phyloP scores from a whole-genome alignment of 2,113 vertebrate genomes.

The Saguinus midas region DNA sequence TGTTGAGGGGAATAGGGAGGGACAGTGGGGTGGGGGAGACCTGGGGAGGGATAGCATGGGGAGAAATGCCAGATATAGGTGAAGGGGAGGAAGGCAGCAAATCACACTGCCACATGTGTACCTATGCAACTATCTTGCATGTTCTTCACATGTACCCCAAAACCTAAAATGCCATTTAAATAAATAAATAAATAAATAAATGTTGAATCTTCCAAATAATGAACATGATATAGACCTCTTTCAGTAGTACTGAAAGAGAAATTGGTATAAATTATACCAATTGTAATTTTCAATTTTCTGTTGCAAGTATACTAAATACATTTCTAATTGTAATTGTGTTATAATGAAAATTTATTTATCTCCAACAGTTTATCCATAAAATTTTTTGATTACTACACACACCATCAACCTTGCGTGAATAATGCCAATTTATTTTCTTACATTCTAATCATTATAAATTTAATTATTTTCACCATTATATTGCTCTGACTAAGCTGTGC shows the following conservation, averaged over 20 bases:
- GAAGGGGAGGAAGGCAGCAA: no score
- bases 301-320: not conserved
- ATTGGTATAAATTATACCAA: not conserved
- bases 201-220: not conserved
- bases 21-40: no score
- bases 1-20: no score
- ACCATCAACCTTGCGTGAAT: not conserved
- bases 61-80: no score
- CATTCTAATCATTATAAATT: not conserved
- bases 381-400: not conserved
- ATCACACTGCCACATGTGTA: no score
- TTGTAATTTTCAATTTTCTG: not conserved
- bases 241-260: not conserved
- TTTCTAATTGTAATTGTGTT: not conserved
- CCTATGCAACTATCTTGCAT: no score
- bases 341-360: not conserved
- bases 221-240: not conserved
- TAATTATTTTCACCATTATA: not conserved
- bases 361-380: not conserved
- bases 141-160: no score
- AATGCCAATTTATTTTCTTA: not conserved
- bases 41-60: no score
- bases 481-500: not conserved
- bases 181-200: no score
- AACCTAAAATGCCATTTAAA: no score